A percentile compares a stretch with the other conserved stretches of the same genome.
Conservation (phyloP, 2,888 invertebrate genomes). For the Megaustenia siamemsis region DNA sequence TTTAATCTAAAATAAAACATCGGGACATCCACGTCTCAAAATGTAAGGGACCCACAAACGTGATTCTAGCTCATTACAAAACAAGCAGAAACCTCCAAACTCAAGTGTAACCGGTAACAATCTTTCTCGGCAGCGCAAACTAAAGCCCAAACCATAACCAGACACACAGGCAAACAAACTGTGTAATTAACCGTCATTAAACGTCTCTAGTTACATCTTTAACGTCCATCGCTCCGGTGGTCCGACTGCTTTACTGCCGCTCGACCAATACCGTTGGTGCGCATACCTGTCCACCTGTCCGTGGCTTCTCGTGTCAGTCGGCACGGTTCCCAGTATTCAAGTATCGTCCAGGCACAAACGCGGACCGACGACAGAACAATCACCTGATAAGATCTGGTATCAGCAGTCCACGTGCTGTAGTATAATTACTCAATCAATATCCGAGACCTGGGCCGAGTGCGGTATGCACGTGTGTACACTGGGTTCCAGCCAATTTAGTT, state of each 20-base stretch:
- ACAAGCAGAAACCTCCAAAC: too few species aligned
- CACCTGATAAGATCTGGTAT: constrained; percentile 37
- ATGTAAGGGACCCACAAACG: too few species aligned
- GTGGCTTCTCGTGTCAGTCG: not conserved
- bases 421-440: constrained; percentile 37
- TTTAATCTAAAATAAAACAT: too few species aligned
- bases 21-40: too few species aligned
- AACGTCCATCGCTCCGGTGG: not conserved
- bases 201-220: not conserved
- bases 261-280: constrained; percentile 17
- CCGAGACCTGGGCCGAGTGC: not conserved
- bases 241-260: constrained; percentile 8
- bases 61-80: too few species aligned
- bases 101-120: too few species aligned
- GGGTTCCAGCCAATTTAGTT: constrained; percentile 16
- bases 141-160: not conserved
- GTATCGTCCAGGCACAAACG: not conserved
- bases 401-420: constrained; percentile 10
- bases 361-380: constrained; percentile 18
- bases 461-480: constrained; percentile 30
- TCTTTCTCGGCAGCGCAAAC: not conserved
- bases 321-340: constrained; percentile 20
- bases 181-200: constrained; percentile 4
- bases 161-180: not conserved
- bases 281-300: not conserved